Base-by-base conservation (phyloP, 1,140 invertebrate species). In the Bursaphelenchus mucronatus region DNA sequence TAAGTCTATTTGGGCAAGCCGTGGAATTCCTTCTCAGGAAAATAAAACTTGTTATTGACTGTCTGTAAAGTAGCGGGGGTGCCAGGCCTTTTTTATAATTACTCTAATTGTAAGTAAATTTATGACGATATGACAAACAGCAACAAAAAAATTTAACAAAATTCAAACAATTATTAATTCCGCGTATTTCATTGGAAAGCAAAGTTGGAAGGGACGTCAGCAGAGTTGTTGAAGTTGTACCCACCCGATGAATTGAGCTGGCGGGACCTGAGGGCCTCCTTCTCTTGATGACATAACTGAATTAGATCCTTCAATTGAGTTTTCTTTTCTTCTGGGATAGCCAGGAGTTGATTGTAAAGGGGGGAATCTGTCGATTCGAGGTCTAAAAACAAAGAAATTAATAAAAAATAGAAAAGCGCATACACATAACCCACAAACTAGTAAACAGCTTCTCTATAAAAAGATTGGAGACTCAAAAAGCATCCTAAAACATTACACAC, bases 191-290 rank as follows among this genome's bases (percentile, higher is more conserved):
- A 40, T 10, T 13, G 30, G 44, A 71, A 71, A 43, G 61, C 61
- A 45, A 71, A 71, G 11, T 43, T 40, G 8, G 13, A 54, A 3
- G 70, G 70, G 56, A 71, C 70, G 11, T 17, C 11, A 40, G 49
- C 68, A 17, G 21, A 49, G 7, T 56, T 55, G 50, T 76, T 68
- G 51, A 73, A 76, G 13, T 43, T 46, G 54, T 73, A 73, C 19
- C 71, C 71, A 44, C 71, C 71, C 19, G 54, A 45, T 15, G 54
- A 56, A 7, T 17, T 50, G 43, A 76, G 21, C 40, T 49, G 45
- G 5, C 59, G 66, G 10, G 71, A 76, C 10, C 55, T 30, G 13
- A 64, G 47, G 19, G 71, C 62, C 51, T 73, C 69, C 51, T 71
- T 68, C 44, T 73, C 53, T 50, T 51, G 47, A 50, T 43, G 54